phyloP scores from a whole-genome alignment of 2,888 invertebrate genomes.

The Sesamia inferens region DNA sequence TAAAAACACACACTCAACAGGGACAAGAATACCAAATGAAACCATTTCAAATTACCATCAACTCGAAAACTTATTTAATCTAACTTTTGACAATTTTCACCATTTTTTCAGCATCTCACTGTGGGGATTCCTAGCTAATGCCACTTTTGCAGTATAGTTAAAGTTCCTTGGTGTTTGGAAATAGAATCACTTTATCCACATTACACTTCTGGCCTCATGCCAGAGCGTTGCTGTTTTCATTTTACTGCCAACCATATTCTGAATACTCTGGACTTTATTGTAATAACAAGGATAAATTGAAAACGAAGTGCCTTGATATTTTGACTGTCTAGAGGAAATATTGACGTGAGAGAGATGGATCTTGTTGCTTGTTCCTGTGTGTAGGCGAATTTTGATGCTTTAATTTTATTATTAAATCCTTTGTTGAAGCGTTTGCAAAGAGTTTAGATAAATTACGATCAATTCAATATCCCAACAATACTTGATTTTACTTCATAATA shows the following conservation, averaged over 20 bases:
- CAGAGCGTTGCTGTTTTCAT: constrained; percentile 68
- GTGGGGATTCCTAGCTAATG: constrained; percentile 61
- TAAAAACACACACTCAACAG: constrained; percentile 34
- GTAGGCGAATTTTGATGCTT: background rate
- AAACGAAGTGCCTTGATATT: constrained; percentile 60
- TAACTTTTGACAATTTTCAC: constrained; percentile 79
- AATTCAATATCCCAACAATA: background rate
- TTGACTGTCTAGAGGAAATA: constrained; percentile 32
- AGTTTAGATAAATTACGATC: background rate
- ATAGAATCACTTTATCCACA: constrained; percentile 77
- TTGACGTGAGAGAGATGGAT: constrained; percentile 28
- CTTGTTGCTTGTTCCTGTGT: background rate
- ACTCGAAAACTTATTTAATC: constrained; percentile 79
- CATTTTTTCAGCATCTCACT: constrained; percentile 62
- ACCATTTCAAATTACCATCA: constrained; percentile 65
- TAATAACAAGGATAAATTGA: constrained; percentile 67
- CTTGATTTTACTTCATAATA: background rate
- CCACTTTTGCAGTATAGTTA: constrained; percentile 68
- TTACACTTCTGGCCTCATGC: constrained; percentile 73
- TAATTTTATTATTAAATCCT: background rate
- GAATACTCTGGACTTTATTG: constrained; percentile 62
- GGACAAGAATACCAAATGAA: constrained; percentile 67
- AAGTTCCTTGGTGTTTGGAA: constrained; percentile 73
- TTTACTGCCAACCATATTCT: constrained; percentile 65
- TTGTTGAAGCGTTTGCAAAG: background rate